Evolutionary conservation across 2,888 invertebrate species (phyloP).

Genomic region (Dione juno): DNA sequence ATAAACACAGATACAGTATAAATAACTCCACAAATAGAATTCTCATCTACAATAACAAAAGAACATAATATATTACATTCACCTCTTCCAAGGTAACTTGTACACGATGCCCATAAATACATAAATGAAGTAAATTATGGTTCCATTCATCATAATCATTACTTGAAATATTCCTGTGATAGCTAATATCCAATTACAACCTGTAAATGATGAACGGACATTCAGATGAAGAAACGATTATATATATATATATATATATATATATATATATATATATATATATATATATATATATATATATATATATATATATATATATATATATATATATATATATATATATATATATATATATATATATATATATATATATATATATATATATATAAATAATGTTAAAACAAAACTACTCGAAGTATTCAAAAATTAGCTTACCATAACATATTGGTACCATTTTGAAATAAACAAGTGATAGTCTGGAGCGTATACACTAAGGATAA

Average conservation of each 20-base stretch:
- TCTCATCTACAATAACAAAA: too few relatives aligned
- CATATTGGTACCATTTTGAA: constrained; percentile 61
- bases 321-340: too few relatives aligned
- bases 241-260: too few relatives aligned
- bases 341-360: too few relatives aligned
- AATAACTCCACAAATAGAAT: too few relatives aligned
- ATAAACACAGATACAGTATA: too few relatives aligned
- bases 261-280: too few relatives aligned
- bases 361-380: too few relatives aligned
- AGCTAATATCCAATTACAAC: constrained; percentile 50
- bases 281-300: too few relatives aligned
- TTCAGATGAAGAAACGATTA: too few relatives aligned
- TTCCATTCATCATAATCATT: constrained; percentile 43
- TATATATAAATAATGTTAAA: too few relatives aligned
- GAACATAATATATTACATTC: neutral
- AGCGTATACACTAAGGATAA: constrained; percentile 57
- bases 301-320: too few relatives aligned
- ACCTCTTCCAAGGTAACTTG: constrained; percentile 63
- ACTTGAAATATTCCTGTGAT: constrained; percentile 50
- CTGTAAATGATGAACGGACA: constrained; percentile 46
- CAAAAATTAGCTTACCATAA: constrained; percentile 50
- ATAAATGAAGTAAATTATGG: constrained; percentile 51
- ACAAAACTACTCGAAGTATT: neutral
- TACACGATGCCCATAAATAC: constrained; percentile 49
- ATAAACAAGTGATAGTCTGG: constrained; percentile 60